Conservation (phyloP, 2,888 invertebrate genomes). For the Stenchaetothrips biformis region DNA sequence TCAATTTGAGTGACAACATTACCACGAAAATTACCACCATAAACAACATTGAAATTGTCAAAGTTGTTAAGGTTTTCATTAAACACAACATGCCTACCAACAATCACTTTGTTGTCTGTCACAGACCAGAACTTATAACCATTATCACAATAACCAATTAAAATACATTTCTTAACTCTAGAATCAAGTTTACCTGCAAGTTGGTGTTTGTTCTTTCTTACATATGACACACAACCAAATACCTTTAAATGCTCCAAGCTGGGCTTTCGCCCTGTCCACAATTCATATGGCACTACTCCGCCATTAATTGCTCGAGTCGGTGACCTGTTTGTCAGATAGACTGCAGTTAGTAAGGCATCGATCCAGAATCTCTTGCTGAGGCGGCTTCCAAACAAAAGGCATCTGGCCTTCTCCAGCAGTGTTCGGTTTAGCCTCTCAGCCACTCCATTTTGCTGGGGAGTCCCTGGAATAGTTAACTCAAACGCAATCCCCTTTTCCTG, state of each 20-base stretch:
- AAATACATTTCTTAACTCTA: conserved; percentile 31
- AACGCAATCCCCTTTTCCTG: neutral
- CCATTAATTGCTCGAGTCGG: neutral
- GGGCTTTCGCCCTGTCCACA: neutral
- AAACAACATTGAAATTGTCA: neutral
- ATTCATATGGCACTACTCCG: neutral
- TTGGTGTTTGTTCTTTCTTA: neutral
- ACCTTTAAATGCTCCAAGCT: neutral
- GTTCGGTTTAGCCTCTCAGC: neutral
- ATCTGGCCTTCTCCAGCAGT: neutral
- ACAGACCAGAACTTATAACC: conserved; percentile 34
- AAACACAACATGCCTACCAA: conserved; percentile 31
- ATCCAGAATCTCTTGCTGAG: neutral
- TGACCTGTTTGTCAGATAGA: neutral
- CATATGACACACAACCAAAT: neutral
- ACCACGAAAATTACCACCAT: neutral
- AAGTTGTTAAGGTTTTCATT: conserved; percentile 30
- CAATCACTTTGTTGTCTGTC: conserved; percentile 31
- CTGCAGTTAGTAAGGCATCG: neutral
- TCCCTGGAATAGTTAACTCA: neutral
- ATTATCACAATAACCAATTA: conserved; percentile 32
- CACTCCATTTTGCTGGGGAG: neutral
- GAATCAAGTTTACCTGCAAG: conserved; percentile 30
- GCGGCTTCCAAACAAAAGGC: neutral
- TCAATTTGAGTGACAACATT: neutral